These are phyloP conservation scores for Desmodus rotundus DNA, from an alignment of 2,113 vertebrate genomes.

Conservation along the genomic window DNA sequence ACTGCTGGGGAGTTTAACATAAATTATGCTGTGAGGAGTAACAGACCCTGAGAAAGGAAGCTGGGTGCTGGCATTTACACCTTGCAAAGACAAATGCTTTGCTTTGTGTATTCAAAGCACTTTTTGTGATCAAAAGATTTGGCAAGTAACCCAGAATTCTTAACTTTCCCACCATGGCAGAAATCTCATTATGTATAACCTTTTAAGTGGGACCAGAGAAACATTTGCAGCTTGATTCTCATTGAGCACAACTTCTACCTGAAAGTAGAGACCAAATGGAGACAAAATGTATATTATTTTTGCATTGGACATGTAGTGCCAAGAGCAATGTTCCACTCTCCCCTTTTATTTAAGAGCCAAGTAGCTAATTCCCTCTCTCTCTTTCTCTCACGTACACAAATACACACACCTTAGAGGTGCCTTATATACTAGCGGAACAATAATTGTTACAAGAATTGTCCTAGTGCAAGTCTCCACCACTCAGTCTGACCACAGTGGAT, in stretches of 20 bases:
- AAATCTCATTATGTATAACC: slow-evolving; percentile 71
- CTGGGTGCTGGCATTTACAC: slow-evolving; percentile 59
- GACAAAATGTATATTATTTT: slow-evolving; percentile 51
- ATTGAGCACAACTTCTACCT: slow-evolving; percentile 51
- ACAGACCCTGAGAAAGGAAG: slow-evolving; percentile 52
- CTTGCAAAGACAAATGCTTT: slow-evolving; percentile 61
- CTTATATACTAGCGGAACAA: not conserved
- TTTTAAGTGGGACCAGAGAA: slow-evolving; percentile 69
- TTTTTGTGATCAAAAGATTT: slow-evolving; percentile 58
- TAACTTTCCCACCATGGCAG: slow-evolving; percentile 44
- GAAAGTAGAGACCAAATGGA: slow-evolving; percentile 47
- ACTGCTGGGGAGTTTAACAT: slow-evolving; percentile 30
- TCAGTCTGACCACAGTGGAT: not conserved
- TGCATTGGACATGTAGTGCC: not conserved
- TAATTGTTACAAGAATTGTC: not conserved
- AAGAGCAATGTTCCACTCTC: not conserved
- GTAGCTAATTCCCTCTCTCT: not conserved
- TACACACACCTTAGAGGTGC: not conserved
- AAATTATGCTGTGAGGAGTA: slow-evolving; percentile 41
- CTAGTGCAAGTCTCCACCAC: not conserved
- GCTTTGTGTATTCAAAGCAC: slow-evolving; percentile 56
- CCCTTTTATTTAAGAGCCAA: not conserved
- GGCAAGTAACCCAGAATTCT: slow-evolving; percentile 65
- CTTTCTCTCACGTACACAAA: not conserved
- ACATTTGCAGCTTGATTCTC: slow-evolving; percentile 59